These are phyloP conservation scores for Papilio glaucus DNA, from an alignment of 1,140 invertebrate species.

Conservation along the genomic window DNA sequence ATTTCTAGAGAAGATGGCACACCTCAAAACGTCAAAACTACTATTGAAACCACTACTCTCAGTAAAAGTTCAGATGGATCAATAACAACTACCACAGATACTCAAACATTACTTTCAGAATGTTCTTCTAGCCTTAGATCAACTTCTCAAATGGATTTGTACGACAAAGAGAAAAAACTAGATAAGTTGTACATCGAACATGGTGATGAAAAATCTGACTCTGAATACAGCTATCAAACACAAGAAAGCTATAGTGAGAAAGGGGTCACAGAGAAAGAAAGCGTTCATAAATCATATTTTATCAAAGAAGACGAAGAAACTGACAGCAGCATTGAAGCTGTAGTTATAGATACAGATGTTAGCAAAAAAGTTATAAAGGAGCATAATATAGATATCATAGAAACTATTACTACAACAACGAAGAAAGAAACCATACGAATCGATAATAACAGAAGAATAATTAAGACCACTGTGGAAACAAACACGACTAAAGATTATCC, in stretches of 20 bases:
- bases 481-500: conserved; percentile 75
- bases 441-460: conserved; percentile 67
- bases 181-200: conserved; percentile 56
- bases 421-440: conserved; percentile 76
- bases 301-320: conserved; percentile 62
- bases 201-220: conserved; percentile 56
- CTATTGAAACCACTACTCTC: conserved; percentile 81
- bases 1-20: conserved; percentile 82
- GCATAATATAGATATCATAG: conserved; percentile 74
- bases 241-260: conserved; percentile 43
- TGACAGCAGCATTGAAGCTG: conserved; percentile 75
- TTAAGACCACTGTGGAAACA: conserved; percentile 78
- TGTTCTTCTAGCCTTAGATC: conserved; percentile 81
- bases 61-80: conserved; percentile 81
- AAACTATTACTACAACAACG: conserved; percentile 79
- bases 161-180: conserved; percentile 57
- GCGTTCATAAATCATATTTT: conserved; percentile 44
- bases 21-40: conserved; percentile 83
- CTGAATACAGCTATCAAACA: conserved; percentile 30
- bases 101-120: conserved; percentile 80
- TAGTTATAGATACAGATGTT: conserved; percentile 79
- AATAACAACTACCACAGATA: conserved; percentile 77
- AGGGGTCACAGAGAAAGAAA: conserved; percentile 47
- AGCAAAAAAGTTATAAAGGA: conserved; percentile 76
- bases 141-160: conserved; percentile 76